Percentiles rank a stretch among this genome's conserved stretches.
Conservation (phyloP, 2,888 invertebrate species). For the Andrena fulva region DNA sequence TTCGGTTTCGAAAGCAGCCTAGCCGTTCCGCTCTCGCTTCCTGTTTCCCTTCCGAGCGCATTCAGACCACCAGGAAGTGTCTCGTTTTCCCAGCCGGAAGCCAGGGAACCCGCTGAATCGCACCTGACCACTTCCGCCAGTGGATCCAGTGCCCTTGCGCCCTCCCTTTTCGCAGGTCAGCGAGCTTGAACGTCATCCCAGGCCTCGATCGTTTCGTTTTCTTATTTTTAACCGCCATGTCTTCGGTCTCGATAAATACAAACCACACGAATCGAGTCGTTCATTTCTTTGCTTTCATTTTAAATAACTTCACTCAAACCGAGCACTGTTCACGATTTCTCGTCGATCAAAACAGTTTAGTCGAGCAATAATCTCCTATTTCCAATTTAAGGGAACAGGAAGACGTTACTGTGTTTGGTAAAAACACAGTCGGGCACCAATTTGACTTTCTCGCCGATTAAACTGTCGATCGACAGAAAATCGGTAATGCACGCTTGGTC, state of each 20-base stretch:
- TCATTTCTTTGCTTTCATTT: neutral
- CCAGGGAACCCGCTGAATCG: constrained; percentile 64
- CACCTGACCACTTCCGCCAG: constrained; percentile 65
- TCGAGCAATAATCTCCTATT: too few species aligned
- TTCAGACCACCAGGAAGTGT: constrained; percentile 69
- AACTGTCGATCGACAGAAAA: too few species aligned
- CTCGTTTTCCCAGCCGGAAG: constrained; percentile 70
- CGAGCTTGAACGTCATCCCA: constrained; percentile 29
- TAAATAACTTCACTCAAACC: too few species aligned
- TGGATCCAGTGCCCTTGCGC: constrained; percentile 27
- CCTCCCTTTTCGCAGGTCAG: constrained; percentile 56
- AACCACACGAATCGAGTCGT: constrained; percentile 3
- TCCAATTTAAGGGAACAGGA: too few species aligned
- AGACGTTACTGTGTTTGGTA: too few species aligned
- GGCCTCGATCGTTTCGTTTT: constrained; percentile 15
- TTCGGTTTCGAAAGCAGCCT: constrained; percentile 57
- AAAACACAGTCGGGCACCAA: too few species aligned
- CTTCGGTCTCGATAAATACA: constrained; percentile 4
- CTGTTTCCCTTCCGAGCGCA: constrained; percentile 65
- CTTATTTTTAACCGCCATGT: neutral
- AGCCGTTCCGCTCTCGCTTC: constrained; percentile 59
- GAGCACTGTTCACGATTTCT: too few species aligned
- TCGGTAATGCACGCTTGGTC: too few species aligned
- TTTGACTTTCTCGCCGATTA: too few species aligned
- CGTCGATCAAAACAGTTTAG: too few species aligned